Base-by-base conservation (phyloP, 2,888 invertebrate species). In the Cynaeus angustus region DNA sequence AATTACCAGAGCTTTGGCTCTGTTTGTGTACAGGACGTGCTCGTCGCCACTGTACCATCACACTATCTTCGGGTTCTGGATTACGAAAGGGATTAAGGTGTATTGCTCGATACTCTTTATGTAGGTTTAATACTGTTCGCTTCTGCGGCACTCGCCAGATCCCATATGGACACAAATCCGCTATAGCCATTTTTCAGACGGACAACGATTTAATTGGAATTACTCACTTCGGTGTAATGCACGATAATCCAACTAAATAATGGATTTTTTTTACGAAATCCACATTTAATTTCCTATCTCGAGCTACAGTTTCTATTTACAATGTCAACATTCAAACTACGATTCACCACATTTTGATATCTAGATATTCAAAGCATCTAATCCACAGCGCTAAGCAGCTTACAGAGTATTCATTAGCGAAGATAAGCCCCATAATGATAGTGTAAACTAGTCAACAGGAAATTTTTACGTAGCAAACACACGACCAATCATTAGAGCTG, bases 1-100 rank as follows among this genome's bases (percentile, higher is more conserved):
- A 82, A 81, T 82, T 81, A 81, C 80, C 68, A 76, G 74, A 77
- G 80, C 79, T 80, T 79, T 79, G 79, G 74, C 74, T 70, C 75
- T 79, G 80, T 81, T 81, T 80, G 78, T 77, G 74, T 76, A 77
- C 72, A 76, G 77, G 76, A 78, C 78, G 79, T 79, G 78, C 76
- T 74, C 76, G 74, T 72, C 70, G 77, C 75, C 72, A 70, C 75
- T 67, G 69, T 68, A 38, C 62, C 70, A 52, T 72, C 72, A 71
- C 74, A 68, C 69, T 73, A 74, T 73, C 72, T 69, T 73, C 66
- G 69, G 55, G 64, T 28, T 66, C 26, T 48, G 68, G 72, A 77
- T 76, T 74, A 77, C 59, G 59, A 46, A 28, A 13, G 43, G 74
- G 71, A 74, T 76, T 75, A 74, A 76, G 75, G 75, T 74, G 68